Evolutionary conservation across 2,113 vertebrate genomes (phyloP).

Genomic region (Globicephala melas): DNA sequence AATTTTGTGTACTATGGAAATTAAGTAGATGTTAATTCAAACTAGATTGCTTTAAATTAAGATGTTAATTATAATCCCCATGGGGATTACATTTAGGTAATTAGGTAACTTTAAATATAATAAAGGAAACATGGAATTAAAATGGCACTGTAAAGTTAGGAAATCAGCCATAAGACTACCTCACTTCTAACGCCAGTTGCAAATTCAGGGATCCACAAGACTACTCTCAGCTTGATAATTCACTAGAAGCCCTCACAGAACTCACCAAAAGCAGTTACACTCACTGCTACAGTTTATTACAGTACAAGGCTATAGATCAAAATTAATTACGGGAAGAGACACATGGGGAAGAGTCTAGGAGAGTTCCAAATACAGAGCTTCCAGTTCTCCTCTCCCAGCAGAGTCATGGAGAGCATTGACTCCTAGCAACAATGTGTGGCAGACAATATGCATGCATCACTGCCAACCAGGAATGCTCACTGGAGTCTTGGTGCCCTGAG

Average conservation of each 20-base stretch:
- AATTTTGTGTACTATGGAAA: not conserved
- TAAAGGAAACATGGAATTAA: not conserved
- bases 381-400: not conserved
- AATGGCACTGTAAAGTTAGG: not conserved
- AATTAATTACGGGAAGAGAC: not conserved
- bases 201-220: not conserved
- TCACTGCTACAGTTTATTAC: not conserved
- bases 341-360: not conserved
- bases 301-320: not conserved
- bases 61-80: not conserved
- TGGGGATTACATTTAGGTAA: not conserved
- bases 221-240: not conserved
- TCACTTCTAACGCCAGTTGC: not conserved
- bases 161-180: not conserved
- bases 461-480: not conserved
- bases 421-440: not conserved
- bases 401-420: not conserved
- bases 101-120: not conserved
- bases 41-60: not conserved
- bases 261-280: not conserved
- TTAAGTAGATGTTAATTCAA: not conserved
- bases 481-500: accelerated
- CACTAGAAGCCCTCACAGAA: not conserved
- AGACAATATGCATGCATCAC: not conserved
- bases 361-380: not conserved